phyloP scores from a whole-genome alignment of 2,888 invertebrate species.

The Lasioglossum villosulum region DNA sequence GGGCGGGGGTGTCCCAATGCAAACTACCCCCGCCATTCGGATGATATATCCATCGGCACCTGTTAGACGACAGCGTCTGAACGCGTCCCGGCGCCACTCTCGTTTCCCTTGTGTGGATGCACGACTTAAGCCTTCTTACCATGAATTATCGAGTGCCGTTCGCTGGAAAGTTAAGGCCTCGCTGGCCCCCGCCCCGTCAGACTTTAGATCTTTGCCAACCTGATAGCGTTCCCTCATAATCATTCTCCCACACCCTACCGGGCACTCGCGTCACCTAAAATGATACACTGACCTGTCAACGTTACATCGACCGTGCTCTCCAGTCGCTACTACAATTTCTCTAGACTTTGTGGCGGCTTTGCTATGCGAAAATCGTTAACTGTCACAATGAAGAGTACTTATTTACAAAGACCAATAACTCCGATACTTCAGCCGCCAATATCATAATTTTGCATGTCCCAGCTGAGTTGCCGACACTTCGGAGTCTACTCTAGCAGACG shows the following conservation, averaged over 20 bases:
- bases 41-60: constrained; percentile 81
- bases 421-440: too few species aligned
- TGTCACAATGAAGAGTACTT: too few species aligned
- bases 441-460: too few species aligned
- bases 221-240: constrained; percentile 16
- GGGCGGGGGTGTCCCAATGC: constrained; percentile 68
- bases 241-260: neutral
- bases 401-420: too few species aligned
- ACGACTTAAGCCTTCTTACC: constrained; percentile 70
- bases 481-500: too few species aligned
- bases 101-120: constrained; percentile 68
- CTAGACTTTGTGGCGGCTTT: too few species aligned
- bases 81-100: constrained; percentile 68
- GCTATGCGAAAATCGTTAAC: too few species aligned
- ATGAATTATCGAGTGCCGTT: constrained; percentile 73
- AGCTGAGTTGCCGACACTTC: too few species aligned
- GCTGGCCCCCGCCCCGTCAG: constrained; percentile 43
- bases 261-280: neutral
- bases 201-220: constrained; percentile 36
- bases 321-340: neutral
- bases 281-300: neutral
- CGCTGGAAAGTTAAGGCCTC: constrained; percentile 64
- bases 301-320: neutral
- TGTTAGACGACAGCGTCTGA: constrained; percentile 78
- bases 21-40: constrained; percentile 74